Evolutionary conservation across 1,140 invertebrate genomes (phyloP), one percentile per base, ranked within the genome.

Genomic region (Drosophila santomea): DNA sequence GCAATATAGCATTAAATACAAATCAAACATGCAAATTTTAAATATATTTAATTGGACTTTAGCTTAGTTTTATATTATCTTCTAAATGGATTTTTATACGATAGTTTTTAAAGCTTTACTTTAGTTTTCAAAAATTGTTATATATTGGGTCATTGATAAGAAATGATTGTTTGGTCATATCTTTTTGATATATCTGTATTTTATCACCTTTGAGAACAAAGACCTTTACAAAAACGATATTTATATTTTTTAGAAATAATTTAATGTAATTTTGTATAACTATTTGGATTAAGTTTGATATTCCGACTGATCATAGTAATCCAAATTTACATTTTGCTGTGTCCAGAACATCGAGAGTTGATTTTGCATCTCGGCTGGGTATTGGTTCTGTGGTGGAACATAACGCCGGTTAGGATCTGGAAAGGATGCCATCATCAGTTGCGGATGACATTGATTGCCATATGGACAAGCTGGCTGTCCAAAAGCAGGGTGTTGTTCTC

Each of bases 271-370:
- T n/a, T 28, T 48, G 1, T 47, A 2, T 12, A 48, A 14, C 8
- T 10, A 3, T 23, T 14, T 2, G 2, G 10, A n/a, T 47, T 28
- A 48, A 48, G 28, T 44, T n/a, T 67, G 15, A 17, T 23, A 66
- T 39, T 66, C 62, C 15, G 25, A 60, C 23, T 48, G 51, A 15
- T 44, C 38, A 5, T 15, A 35, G 17, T 39, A 38, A 44, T 43
- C 51, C 17, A 55, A 36, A 20, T 44, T 20, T 4, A 48, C 14
- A 41, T 15, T 41, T 48, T 14, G 38, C 12, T 17, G 38, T 4
- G 28, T 12, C 15, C 7, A 25, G n/a, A 36, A 44, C 43, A 11
- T 14, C 12, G 20, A 3, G 5, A 14, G n/a, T 3, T 32, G 35
- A 38, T 7, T 39, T 41, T 36, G 35, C 2, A 36, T 28, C 1